Evolutionary conservation across 2,113 vertebrate species (phyloP).

Genomic region (Hydrolagus affinis): DNA sequence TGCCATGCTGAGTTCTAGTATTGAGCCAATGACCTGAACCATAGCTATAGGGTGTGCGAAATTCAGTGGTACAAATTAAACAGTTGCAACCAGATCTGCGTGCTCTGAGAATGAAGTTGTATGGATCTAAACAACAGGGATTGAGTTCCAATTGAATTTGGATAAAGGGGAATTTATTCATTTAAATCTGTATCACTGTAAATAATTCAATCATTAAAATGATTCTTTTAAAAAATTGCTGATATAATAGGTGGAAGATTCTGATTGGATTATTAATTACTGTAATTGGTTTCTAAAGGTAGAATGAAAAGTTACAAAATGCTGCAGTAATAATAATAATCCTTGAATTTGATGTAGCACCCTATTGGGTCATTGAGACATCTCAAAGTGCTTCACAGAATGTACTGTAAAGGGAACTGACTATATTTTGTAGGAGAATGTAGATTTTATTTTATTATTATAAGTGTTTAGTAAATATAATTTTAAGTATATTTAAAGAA

Average conservation of each 20-base stretch:
- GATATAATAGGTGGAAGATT: background rate
- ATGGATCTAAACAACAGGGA: background rate
- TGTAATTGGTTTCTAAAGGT: conserved; percentile 3
- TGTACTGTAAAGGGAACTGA: too few species aligned
- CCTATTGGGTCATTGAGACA: too few species aligned
- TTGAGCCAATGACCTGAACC: background rate
- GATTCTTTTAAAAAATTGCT: conserved; percentile 2
- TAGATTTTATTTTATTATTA: too few species aligned
- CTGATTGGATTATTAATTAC: conserved; percentile 29
- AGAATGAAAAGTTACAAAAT: background rate
- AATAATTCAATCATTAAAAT: conserved; percentile 22
- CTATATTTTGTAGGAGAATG: too few species aligned
- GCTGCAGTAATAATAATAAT: background rate
- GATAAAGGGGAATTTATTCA: background rate
- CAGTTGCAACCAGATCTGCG: background rate
- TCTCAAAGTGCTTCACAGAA: too few species aligned
- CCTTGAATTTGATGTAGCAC: too few species aligned
- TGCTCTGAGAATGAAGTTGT: background rate
- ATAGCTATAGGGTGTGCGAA: background rate
- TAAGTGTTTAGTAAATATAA: conserved; percentile 16
- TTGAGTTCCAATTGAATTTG: background rate
- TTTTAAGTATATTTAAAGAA: background rate
- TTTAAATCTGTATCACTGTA: conserved; percentile 21
- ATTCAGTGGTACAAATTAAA: conserved; percentile 13
- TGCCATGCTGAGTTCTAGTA: background rate